Base-by-base conservation (phyloP, 2,888 invertebrate species). In the Eupithecia abbreviata region DNA sequence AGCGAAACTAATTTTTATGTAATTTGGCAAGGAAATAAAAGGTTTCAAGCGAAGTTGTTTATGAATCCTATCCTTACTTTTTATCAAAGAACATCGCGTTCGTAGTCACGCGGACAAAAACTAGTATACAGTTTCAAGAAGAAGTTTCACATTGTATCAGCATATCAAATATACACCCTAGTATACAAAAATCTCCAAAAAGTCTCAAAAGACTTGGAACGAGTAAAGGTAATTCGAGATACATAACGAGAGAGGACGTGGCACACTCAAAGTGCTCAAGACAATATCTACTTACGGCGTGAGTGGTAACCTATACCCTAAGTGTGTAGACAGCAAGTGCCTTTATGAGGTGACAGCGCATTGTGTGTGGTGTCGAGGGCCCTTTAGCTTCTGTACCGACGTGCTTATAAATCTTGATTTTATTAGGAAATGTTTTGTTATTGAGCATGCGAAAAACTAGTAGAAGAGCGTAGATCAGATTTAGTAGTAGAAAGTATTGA, bases 181-280 rank as follows among this genome's bases (percentile, higher is more conserved):
- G 42, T 66, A 42, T 5, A 18, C 12, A 43, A 69, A 69, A 69
- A 69, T 49, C 69, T 45, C 13, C 30, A 68, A 68, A 66, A 42
- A 68, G 5, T 72, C 76, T 78, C 76, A 66, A 76, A 77, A 80
- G 80, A 79, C 76, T 75, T 66, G 76, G 72, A 73, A 77, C 77
- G 78, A 80, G 79, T 75, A 51, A 68, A 74, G 79, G 82, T 80
- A 80, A 82, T 79, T 74, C 42, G 80, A 80, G 79, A 80, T 74
- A 76, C 72, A 67, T 72, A 30, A 15, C 55, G 55, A 73, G 76
- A 73, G 72, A 74, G 72, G 75, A 77, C 75, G 75, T 65, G 75
- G 71, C 74, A 30, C 79, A 82, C 82, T 81, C 79, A 83, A 80
- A 83, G 83, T 81, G 80, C 84, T 87, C 82, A 79, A 81, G 82